Evolutionary conservation across 2,888 invertebrate species (phyloP), one percentile per base, ranked within the genome.

Genomic region (Xestobium rufovillosum): DNA sequence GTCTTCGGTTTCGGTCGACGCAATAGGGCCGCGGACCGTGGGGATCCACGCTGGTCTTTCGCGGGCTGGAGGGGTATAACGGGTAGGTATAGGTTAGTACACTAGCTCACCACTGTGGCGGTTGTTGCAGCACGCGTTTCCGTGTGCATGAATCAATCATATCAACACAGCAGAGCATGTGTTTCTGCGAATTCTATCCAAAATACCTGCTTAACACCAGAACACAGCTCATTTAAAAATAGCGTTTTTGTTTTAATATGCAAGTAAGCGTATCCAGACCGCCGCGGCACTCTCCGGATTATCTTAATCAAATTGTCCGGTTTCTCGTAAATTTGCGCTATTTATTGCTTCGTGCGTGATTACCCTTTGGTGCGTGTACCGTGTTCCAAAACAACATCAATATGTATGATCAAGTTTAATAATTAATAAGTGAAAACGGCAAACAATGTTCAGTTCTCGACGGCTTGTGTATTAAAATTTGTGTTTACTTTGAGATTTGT

Each of bases 31-130:
- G n/a, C n/a, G n/a, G n/a, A n/a, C n/a, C n/a, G 36, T 42, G 43
- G 45, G 6, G 23, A 19, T 19, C 23, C 23, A 8, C 6, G 23
- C 23, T n/a, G 23, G 23, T n/a, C 23, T 6, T 19, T 52, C 56
- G 56, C 55, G 54, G 51, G 44, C 50, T 50, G 45, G 51, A 51
- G 51, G 52, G 54, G 51, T 47, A n/a, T n/a, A n/a, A n/a, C n/a
- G n/a, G n/a, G n/a, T n/a, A n/a, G 48, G 44, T 48, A 47, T 51
- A 50, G 54, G 55, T 58, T 55, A 57, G 59, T 55, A 52, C 56
- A 48, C 41, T 47, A 45, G 47, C 52, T 53, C 48, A 49, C 53
- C 54, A 54, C 49, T 49, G 50, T 38, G 49, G 47, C 48, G 53
- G 49, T 43, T 50, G 52, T 48, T 50, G 41, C 45, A 48, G 45